Base-by-base conservation (phyloP, 2,888 invertebrate species). In the Ypsolopha sequella region DNA sequence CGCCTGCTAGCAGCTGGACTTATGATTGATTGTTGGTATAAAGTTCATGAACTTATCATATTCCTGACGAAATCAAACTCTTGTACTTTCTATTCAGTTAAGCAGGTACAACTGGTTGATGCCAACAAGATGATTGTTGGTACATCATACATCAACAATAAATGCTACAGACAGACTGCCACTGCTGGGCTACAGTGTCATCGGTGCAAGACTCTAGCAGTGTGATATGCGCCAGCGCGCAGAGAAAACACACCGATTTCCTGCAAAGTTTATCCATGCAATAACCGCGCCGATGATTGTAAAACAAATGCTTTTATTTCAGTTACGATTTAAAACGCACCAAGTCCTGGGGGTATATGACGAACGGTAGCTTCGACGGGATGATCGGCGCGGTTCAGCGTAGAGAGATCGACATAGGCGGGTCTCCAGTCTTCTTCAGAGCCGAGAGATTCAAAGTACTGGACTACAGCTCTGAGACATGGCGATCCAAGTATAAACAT, bases 361-460 rank as follows among this genome's bases (percentile, higher is more conserved):
- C 80, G 52, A 87, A 89, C 55, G 89, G 89, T n/a, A 87, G 85
- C n/a, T 91, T 89, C 61, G 90, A 91, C 60, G 91, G 91, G 7
- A 76, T 91, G 80, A 89, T 91, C 51, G 90, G 90, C 4, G 77
- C 89, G 1, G 68, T 91, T 58, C 86, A 89, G 59, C 75, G 85
- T 24, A 76, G 73, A 33, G 80, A 88, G 55, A 87, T 90, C 0
- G 93, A 93, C 62, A 88, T 92, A 54, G 91, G 91, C 0, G 90
- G 90, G n/a, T 88, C 91, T 10, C 90, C 92, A 0, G 73, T 91
- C 48, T 89, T 91, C 73, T 90, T 89, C 65, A 88, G 90, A 62
- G 65, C 76, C n/a, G 92, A 92, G 60, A 80, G 93, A 60, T 80
- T 86, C 35, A 70, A 80, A 58, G 82, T 88, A 52, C 76, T 89